A percentile compares a stretch with the other conserved stretches of the same genome.
Conservation (phyloP, 1,140 invertebrate genomes). For the Drosophila lini region DNA sequence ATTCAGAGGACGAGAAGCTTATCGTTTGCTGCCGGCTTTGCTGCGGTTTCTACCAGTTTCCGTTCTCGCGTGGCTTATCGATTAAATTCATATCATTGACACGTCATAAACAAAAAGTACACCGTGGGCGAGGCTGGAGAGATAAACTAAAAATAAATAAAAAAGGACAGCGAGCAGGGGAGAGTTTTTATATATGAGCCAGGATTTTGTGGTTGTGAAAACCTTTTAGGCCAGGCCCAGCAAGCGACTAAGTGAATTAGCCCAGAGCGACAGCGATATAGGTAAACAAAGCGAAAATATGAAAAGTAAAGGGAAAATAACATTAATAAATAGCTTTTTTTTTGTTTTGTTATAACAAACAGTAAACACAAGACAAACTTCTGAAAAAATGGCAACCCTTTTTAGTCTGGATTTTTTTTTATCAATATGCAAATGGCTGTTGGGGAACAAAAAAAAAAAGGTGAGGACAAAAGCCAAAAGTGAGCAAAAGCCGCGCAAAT, state of each 20-base stretch:
- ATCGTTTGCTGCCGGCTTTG: constrained; percentile 42
- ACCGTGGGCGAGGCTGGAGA: neutral
- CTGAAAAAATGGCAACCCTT: constrained; percentile 21
- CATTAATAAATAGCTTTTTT: constrained; percentile 37
- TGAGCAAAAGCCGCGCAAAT: constrained; percentile 60
- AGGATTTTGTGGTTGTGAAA: constrained; percentile 45
- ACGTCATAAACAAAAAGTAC: constrained; percentile 50
- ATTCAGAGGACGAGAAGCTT: constrained; percentile 28
- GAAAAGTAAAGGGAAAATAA: constrained; percentile 23
- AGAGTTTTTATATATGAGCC: constrained; percentile 2
- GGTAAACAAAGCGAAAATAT: constrained; percentile 21
- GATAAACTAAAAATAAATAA: constrained; percentile 49
- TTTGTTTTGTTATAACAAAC: constrained; percentile 19
- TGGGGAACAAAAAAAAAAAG: constrained; percentile 20
- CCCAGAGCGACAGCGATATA: constrained; percentile 24
- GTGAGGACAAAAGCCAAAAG: constrained; percentile 52
- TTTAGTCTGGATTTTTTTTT: constrained; percentile 12
- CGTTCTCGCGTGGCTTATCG: constrained; percentile 46
- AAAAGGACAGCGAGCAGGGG: neutral
- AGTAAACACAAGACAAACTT: constrained; percentile 8
- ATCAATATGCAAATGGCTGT: constrained; percentile 62
- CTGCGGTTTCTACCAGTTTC: constrained; percentile 45
- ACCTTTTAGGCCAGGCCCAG: constrained; percentile 37
- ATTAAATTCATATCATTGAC: constrained; percentile 54
- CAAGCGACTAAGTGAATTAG: constrained; percentile 49